Percentiles rank a stretch among this genome's conserved stretches.
phyloP scores from a whole-genome alignment of 1,140 invertebrate species.

The Sesamia nonagrioides region DNA sequence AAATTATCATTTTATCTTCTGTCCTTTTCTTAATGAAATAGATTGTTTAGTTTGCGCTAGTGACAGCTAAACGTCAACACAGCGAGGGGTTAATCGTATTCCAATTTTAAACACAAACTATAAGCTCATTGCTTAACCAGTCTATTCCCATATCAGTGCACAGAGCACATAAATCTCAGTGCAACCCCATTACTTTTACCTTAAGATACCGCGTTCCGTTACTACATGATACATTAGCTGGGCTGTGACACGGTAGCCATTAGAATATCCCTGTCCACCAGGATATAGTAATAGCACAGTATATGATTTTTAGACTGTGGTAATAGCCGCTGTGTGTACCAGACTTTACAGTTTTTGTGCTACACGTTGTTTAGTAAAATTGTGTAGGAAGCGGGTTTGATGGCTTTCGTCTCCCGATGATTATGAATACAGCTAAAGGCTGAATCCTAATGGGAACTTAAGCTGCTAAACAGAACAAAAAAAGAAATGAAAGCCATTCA shows the following conservation, averaged over 20 bases:
- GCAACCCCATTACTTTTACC: slow-evolving; percentile 29
- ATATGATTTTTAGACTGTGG: too few relatives aligned
- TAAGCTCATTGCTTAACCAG: neutral
- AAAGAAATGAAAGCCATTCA: too few relatives aligned
- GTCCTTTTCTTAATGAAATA: too few relatives aligned
- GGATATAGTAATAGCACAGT: slow-evolving; percentile 7
- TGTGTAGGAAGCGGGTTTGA: too few relatives aligned
- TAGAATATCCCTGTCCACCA: slow-evolving; percentile 24
- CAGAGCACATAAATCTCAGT: slow-evolving; percentile 25
- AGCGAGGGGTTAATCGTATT: neutral
- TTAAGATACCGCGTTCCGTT: slow-evolving; percentile 17
- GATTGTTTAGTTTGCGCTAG: too few relatives aligned
- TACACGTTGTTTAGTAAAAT: neutral
- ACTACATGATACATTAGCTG: slow-evolving; percentile 30
- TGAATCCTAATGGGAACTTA: too few relatives aligned
- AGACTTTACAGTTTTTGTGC: slow-evolving; percentile 5
- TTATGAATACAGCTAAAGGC: too few relatives aligned
- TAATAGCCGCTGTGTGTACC: too few relatives aligned
- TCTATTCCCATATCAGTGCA: slow-evolving; percentile 11
- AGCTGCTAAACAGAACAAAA: too few relatives aligned
- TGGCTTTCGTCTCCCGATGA: too few relatives aligned
- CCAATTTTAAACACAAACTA: neutral
- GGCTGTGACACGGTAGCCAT: slow-evolving; percentile 30
- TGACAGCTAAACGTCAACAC: too few relatives aligned
- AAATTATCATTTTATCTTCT: too few relatives aligned